A percentile compares a stretch with the other conserved stretches of the same genome.
Conservation (phyloP, 2,113 vertebrate species). For the Dicaeum eximium region DNA sequence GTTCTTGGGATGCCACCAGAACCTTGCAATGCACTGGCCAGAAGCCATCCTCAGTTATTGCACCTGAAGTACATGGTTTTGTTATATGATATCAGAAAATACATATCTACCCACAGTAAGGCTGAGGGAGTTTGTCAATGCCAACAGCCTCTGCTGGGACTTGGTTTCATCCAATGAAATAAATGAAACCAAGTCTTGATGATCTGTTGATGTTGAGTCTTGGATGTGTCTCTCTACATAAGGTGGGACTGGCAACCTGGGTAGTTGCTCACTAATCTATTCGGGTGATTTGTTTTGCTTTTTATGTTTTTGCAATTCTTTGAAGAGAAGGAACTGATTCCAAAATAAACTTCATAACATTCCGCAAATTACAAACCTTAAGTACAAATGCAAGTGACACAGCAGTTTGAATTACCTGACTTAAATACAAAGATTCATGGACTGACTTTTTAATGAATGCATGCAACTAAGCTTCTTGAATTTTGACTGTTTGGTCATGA, state of each 20-base stretch:
- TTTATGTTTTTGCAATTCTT: constrained; percentile 37
- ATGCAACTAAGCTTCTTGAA: neutral
- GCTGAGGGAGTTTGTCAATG: neutral
- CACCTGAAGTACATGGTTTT: neutral
- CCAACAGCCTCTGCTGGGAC: neutral
- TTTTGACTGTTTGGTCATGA: constrained; percentile 11
- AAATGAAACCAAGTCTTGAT: neutral
- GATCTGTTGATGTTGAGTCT: neutral
- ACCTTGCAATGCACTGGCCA: neutral
- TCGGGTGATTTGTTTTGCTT: constrained; percentile 43
- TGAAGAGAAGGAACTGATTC: constrained; percentile 45
- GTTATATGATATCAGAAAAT: neutral
- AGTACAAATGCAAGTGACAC: constrained; percentile 4
- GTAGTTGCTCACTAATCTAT: neutral
- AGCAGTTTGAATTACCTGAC: neutral
- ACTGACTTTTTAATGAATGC: neutral
- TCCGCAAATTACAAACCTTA: constrained; percentile 40
- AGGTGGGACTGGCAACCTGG: neutral
- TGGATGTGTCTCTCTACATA: neutral
- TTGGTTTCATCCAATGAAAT: neutral
- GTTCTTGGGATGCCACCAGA: neutral
- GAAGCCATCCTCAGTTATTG: neutral
- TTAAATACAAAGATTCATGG: constrained; percentile 1
- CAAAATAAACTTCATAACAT: constrained; percentile 18
- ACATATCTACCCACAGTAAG: neutral